phyloP scores from a whole-genome alignment of 2,888 invertebrate genomes.

The Athripsodes cinereus region DNA sequence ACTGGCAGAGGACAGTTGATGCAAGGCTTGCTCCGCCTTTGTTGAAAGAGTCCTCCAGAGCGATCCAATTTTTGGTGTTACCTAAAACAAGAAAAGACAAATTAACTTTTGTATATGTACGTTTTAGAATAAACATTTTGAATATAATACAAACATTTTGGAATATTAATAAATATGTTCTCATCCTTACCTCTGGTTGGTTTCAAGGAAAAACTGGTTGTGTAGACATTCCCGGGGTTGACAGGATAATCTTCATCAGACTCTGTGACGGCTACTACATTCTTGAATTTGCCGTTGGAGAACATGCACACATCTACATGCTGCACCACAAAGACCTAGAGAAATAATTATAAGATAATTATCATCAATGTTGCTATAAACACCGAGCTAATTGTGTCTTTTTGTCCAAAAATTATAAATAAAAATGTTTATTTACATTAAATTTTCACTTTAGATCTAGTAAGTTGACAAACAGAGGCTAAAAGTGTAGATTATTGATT shows the following conservation, averaged over 20 bases:
- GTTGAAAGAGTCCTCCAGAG: constrained; percentile 78
- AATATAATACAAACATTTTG: too few species aligned
- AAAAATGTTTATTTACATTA: too few species aligned
- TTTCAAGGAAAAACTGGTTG: constrained; percentile 58
- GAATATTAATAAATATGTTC: too few species aligned
- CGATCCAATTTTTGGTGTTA: constrained; percentile 86
- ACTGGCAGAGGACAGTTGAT: constrained; percentile 51
- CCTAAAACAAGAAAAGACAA: constrained; percentile 43
- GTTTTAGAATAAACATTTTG: too few species aligned
- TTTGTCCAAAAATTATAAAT: too few species aligned
- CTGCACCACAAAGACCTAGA: constrained; percentile 78
- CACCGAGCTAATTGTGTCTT: too few species aligned
- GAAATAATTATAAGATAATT: constrained; percentile 17
- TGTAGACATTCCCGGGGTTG: constrained; percentile 56
- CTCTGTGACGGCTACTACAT: constrained; percentile 70
- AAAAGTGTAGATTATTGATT: too few species aligned
- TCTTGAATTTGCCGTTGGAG: constrained; percentile 91
- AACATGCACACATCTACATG: constrained; percentile 94
- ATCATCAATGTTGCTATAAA: too few species aligned
- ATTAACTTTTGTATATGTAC: too few species aligned
- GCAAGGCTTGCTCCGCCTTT: constrained; percentile 60
- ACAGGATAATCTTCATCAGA: constrained; percentile 60
- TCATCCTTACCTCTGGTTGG: constrained; percentile 63
- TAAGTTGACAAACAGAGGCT: too few species aligned
- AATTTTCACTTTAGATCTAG: too few species aligned